These are phyloP conservation scores for Micromussa lordhowensis DNA, from an alignment of 92 coral and sea anemone genomes.

Conservation along the genomic window DNA sequence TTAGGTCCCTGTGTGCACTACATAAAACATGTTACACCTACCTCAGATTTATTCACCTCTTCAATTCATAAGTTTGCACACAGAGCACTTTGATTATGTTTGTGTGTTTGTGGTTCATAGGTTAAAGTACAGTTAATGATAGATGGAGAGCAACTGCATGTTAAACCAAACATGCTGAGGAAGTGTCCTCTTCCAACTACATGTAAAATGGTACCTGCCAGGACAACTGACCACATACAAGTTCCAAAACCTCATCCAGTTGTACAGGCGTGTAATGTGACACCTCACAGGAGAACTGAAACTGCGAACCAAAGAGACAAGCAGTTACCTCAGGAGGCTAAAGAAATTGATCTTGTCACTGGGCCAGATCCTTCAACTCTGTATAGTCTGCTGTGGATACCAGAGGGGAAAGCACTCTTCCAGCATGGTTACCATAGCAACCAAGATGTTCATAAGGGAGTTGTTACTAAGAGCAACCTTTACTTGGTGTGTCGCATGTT, in stretches of 20 bases:
- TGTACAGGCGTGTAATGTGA: constrained; percentile 5
- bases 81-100: background rate
- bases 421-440: constrained; percentile 54
- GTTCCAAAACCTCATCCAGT: constrained; percentile 37
- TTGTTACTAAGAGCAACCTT: constrained; percentile 69
- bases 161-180: constrained; percentile 26
- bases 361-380: constrained; percentile 64
- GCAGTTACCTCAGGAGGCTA: background rate
- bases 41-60: too few relatives aligned
- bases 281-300: background rate
- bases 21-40: too few relatives aligned
- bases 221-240: constrained; percentile 13
- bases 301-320: constrained; percentile 2
- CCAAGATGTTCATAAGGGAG: constrained; percentile 50
- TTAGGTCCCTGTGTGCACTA: too few relatives aligned
- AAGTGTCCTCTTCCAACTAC: constrained; percentile 60
- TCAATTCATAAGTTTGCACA: too few relatives aligned
- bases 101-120: constrained; percentile 33
- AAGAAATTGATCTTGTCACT: background rate
- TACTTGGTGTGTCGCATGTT: constrained; percentile 94
- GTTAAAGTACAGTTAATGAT: constrained; percentile 73
- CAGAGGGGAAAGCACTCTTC: constrained; percentile 84
- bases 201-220: background rate
- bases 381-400: constrained; percentile 91
- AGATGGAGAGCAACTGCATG: constrained; percentile 74